Evolutionary conservation across 2,113 vertebrate genomes (phyloP).

Genomic region (Nestor notabilis): DNA sequence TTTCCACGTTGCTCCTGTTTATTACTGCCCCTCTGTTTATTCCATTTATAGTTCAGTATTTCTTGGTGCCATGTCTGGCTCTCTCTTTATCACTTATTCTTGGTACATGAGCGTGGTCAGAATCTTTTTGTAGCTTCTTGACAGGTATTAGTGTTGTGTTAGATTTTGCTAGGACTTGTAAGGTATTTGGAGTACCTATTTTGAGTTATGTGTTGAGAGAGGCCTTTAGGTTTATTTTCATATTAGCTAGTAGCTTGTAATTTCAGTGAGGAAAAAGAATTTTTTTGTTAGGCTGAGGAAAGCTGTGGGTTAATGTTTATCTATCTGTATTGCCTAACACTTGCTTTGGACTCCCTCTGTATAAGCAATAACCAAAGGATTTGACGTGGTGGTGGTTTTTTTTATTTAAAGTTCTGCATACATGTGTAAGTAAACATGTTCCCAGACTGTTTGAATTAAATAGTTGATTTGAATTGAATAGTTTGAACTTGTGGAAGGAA

Average conservation of each 20-base stretch:
- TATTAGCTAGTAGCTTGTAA: background rate
- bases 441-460: background rate
- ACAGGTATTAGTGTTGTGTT: background rate
- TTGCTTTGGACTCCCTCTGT: background rate
- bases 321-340: background rate
- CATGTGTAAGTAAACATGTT: background rate
- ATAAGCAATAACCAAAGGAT: background rate
- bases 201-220: background rate
- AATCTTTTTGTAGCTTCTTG: background rate
- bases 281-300: background rate
- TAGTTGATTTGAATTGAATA: background rate
- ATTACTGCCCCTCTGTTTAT: background rate
- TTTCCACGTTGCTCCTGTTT: background rate
- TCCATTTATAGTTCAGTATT: background rate
- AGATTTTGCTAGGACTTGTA: background rate
- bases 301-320: background rate
- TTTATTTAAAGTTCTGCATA: background rate
- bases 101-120: rapidly evolving
- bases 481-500: background rate
- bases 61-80: background rate
- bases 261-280: background rate
- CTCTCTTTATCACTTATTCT: background rate
- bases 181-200: background rate
- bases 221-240: background rate
- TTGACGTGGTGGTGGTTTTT: background rate